These are phyloP conservation scores for Aplysina aerophoba DNA, from an alignment of 37 sponge, comb jelly and placozoan species.

Conservation along the genomic window DNA sequence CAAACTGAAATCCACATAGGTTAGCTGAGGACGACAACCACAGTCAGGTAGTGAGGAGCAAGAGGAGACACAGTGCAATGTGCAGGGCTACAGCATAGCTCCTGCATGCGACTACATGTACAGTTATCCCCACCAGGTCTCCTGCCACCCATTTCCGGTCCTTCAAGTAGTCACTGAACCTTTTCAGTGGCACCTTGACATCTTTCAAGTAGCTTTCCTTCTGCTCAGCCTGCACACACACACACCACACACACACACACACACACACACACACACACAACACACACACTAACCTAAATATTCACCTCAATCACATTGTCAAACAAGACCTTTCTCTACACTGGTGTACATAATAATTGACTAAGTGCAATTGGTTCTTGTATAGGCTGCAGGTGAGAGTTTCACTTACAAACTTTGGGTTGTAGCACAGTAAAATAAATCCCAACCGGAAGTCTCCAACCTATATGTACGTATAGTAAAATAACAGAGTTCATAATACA, in stretches of 20 bases:
- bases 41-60: not conserved
- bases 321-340: no score
- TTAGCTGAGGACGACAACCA: constrained; percentile 63
- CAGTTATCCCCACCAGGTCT: constrained; percentile 38
- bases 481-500: no score
- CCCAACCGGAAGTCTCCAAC: not conserved
- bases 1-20: constrained; percentile 73
- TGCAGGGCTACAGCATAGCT: constrained; percentile 2
- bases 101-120: no score
- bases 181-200: constrained; percentile 43
- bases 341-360: no score
- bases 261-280: no score
- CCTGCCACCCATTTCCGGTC: constrained; percentile 73
- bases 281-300: no score
- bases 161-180: constrained; percentile 59
- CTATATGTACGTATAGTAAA: not conserved
- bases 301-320: no score
- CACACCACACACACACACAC: no score
- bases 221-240: constrained; percentile 16
- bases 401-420: constrained; percentile 42
- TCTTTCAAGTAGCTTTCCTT: constrained; percentile 48
- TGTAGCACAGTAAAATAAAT: constrained; percentile 56
- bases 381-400: no score
- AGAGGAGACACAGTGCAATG: not conserved
- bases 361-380: no score